A percentile compares a stretch with the other conserved stretches of the same genome.
phyloP scores from a whole-genome alignment of 2,888 invertebrate species.

The Galerucella nymphaeae region DNA sequence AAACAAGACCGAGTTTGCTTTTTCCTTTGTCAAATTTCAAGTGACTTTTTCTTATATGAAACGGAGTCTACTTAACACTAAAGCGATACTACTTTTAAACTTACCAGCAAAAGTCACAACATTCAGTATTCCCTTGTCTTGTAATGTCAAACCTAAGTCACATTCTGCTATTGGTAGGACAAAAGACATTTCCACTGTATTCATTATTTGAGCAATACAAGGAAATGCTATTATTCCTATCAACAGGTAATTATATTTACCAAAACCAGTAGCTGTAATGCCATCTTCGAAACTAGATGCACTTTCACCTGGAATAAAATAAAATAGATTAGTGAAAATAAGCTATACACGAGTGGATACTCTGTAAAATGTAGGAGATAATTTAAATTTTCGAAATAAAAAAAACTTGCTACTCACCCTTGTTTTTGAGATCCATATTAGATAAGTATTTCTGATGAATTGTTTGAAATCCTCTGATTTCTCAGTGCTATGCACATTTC shows the following conservation, averaged over 20 bases:
- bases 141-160: slow-evolving; percentile 73
- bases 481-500: not conserved
- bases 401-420: not conserved
- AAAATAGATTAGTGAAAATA: no score
- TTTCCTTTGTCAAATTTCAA: not conserved
- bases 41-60: not conserved
- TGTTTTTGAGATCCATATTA: not conserved
- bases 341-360: no score
- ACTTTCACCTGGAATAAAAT: not conserved
- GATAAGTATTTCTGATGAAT: not conserved
- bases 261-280: slow-evolving; percentile 75
- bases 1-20: no score
- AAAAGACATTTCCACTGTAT: slow-evolving; percentile 77
- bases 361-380: no score
- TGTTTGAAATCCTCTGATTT: no score
- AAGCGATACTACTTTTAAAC: not conserved
- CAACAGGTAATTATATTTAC: slow-evolving; percentile 74
- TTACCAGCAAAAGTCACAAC: slow-evolving; percentile 78
- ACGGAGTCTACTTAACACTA: no score
- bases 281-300: slow-evolving; percentile 40
- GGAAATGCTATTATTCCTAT: slow-evolving; percentile 71
- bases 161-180: slow-evolving; percentile 80
- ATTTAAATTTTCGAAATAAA: not conserved
- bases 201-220: slow-evolving; percentile 75
- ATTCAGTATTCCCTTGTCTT: slow-evolving; percentile 77